Evolutionary conservation across 2,113 vertebrate genomes (phyloP), one percentile per base, ranked within the genome.

Genomic region (Oncorhynchus mykiss): DNA sequence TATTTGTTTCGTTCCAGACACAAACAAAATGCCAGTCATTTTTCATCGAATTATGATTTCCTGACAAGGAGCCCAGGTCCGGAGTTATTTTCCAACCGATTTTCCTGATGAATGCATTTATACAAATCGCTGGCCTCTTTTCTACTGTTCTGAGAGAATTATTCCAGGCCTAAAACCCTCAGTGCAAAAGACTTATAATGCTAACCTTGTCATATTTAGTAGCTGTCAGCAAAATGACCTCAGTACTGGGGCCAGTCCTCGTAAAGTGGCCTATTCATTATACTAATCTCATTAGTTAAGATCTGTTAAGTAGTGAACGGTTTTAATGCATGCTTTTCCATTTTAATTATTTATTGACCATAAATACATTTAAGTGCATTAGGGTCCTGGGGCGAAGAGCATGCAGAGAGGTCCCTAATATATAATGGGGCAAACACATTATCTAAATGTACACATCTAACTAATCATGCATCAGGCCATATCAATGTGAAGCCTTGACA

Each of bases 311-410:
- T 92, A 94, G 92, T 90, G 91, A 91, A 84, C 69, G 82, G 90
- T 93, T 93, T 93, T 92, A 93, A 93, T 94, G 93, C 92, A 92
- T 89, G 92, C 93, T 92, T 94, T 93, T 92, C 90, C 89, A 88
- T 93, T 94, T 94, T 94, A 93, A 93, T 94, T 93, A 93, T 94
- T 93, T 93, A 93, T 94, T 93, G 88, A 90, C 92, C 91, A 92
- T 93, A 93, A 94, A 94, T 93, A 92, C 91, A 88, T 92, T 93
- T 87, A 83, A 92, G 92, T 93, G 88, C 92, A 94, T 94, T 94
- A 93, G 89, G 89, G 88, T 80, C 83, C 59, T 51, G 62, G 81
- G 87, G 85, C 69, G 79, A 88, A 86, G 84, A 87, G 81, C 79
- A 22, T 5, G 51, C 34, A 80, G 83, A 83, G 82, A 74, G 51